phyloP scores from a whole-genome alignment of 1,140 invertebrate species.

The Gryon sp. region DNA sequence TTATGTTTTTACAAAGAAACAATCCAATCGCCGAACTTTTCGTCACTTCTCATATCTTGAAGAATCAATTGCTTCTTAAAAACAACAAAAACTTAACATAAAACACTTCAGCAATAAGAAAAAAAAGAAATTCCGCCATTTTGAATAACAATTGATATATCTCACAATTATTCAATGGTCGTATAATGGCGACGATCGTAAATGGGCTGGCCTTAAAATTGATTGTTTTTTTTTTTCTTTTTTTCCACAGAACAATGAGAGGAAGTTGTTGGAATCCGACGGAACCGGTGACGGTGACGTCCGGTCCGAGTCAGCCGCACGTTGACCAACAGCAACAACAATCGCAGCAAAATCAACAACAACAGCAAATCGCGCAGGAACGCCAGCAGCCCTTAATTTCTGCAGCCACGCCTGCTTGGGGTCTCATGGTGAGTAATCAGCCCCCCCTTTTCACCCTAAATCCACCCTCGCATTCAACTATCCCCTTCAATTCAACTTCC shows the following conservation, averaged over 20 bases:
- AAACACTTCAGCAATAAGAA: no score
- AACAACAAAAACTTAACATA: no score
- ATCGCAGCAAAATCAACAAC: constrained; percentile 19
- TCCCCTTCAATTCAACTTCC: constrained; percentile 15
- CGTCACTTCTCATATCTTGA: no score
- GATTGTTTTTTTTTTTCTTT: no score
- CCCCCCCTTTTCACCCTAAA: constrained; percentile 11
- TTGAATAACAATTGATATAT: no score
- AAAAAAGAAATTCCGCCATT: no score
- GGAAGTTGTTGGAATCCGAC: constrained; percentile 64
- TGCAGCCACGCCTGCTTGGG: constrained; percentile 75
- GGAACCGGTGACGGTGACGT: constrained; percentile 55
- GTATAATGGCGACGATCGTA: background rate
- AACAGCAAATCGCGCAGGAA: constrained; percentile 41
- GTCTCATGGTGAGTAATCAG: constrained; percentile 75
- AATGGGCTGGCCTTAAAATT: background rate
- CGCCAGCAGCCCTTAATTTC: constrained; percentile 64
- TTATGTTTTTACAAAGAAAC: no score
- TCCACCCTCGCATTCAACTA: background rate
- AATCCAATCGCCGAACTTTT: no score
- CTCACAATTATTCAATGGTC: background rate
- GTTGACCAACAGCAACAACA: constrained; percentile 43
- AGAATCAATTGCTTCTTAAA: no score
- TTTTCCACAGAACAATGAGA: constrained; percentile 65
- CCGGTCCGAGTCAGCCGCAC: constrained; percentile 51